These are phyloP conservation scores for Phalloptychus januarius DNA, from an alignment of 2,797 vertebrate genomes.

Conservation along the genomic window DNA sequence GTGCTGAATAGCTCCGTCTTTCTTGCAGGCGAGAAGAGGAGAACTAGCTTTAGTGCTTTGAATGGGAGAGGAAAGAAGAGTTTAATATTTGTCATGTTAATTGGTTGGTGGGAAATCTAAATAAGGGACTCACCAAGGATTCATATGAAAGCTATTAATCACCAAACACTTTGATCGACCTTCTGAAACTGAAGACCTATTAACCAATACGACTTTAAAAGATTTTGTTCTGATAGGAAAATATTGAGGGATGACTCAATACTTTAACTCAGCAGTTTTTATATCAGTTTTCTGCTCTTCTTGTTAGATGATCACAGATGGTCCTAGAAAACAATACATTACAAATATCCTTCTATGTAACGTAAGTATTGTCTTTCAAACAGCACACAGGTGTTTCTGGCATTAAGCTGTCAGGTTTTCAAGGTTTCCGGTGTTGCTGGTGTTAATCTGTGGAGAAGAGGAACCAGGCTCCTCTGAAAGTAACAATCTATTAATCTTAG, in stretches of 20 bases:
- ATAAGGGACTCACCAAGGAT: background rate
- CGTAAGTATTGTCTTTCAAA: constrained; percentile 54
- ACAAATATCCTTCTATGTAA: constrained; percentile 35
- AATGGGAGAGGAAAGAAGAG: background rate
- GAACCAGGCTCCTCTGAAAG: constrained; percentile 60
- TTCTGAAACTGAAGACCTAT: background rate
- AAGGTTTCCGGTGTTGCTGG: constrained; percentile 72
- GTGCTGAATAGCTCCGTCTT: background rate
- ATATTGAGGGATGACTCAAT: background rate
- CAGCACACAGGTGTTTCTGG: constrained; percentile 67
- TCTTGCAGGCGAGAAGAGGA: background rate
- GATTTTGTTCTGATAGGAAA: background rate
- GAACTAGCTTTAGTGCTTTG: background rate
- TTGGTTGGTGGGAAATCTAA: background rate
- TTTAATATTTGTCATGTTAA: background rate
- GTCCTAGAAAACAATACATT: constrained; percentile 29
- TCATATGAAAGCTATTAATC: background rate
- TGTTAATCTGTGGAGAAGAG: constrained; percentile 47
- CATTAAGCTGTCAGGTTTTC: constrained; percentile 68
- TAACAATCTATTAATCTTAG: constrained; percentile 77
- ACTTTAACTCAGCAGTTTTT: background rate
- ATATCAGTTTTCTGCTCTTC: constrained; percentile 24
- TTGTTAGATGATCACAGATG: constrained; percentile 18
- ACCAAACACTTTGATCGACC: background rate
- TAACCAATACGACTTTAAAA: background rate